Base-by-base conservation (phyloP, 2,888 invertebrate genomes). In the Eremobia ochroleuca region DNA sequence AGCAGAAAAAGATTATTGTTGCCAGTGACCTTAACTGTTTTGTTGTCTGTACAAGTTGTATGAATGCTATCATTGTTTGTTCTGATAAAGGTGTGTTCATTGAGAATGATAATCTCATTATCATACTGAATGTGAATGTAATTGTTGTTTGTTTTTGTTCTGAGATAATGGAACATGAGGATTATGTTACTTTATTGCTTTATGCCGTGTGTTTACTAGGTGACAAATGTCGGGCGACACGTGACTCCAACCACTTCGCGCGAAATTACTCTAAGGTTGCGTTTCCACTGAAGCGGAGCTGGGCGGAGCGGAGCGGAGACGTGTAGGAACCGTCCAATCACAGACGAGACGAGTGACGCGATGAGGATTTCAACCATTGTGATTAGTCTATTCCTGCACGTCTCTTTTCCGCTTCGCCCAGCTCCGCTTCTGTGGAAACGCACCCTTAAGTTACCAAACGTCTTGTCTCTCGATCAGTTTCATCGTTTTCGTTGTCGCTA, bases 81-180 rank as follows among this genome's bases (percentile, higher is more conserved):
- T 59, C 68, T 55, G 82, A 72, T 83, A 81, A 70, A 82, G 90
- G 81, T 73, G 90, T 81, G 77, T 46, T 73, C 65, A 81, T 83
- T 83, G 43, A 55, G 58, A n/a, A 69, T 52, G 58, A 74, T 74
- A 68, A 76, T 69, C 65, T 76, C 55, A 69, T 59, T 40, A 72
- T 85, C 65, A 75, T 72, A n/a, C 43, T 34, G 76, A 74, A 66
- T 85, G 61, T 72, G 46, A 72, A 75, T 70, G 58, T 18, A 62
- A 66, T 67, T 70, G 52, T 64, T 49, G 58, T 82, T 77, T 82
- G 82, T 75, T 59, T 73, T 66, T 74, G 59, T 66, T 61, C 15
- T 34, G 52, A 66, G 37, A 75, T 81, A 74, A 66, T 61, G 43
- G 43, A 58, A 52, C 18, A 11, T 2, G 21, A 28, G n/a, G 61